These are phyloP conservation scores for Drosophila micromelanica DNA, from an alignment of 1,140 invertebrate genomes.

Conservation along the genomic window DNA sequence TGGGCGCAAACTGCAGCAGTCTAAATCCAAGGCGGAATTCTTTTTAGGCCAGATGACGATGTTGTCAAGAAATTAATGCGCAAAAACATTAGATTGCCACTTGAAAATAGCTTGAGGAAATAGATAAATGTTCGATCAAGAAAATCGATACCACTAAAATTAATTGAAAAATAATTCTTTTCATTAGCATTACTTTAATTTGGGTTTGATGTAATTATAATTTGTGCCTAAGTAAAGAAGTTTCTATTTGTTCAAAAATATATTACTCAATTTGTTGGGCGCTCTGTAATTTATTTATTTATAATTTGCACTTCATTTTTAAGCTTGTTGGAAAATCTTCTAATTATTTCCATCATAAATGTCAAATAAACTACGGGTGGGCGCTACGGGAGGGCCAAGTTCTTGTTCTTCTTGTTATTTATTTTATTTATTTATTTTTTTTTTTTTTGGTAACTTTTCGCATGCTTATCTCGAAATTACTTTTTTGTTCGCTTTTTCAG, in stretches of 20 bases:
- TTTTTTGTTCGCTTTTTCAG: constrained; percentile 53
- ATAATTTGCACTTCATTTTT: constrained; percentile 48
- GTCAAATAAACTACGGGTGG: constrained; percentile 59
- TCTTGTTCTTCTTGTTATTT: constrained; percentile 23
- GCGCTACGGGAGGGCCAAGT: constrained; percentile 26
- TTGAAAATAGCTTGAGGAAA: neutral
- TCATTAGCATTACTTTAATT: too few species aligned
- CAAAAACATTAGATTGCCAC: constrained; percentile 23
- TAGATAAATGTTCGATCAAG: neutral
- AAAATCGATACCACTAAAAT: too few species aligned
- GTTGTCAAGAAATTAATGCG: constrained; percentile 29
- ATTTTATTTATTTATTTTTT: constrained; percentile 26
- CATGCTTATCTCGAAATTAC: constrained; percentile 68
- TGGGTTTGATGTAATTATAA: too few species aligned
- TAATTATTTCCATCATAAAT: constrained; percentile 79
- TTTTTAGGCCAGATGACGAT: constrained; percentile 31
- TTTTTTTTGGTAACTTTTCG: constrained; percentile 29
- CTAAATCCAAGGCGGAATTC: neutral
- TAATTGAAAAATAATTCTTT: too few species aligned
- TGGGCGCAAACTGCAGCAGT: constrained; percentile 19
- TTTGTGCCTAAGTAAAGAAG: too few species aligned
- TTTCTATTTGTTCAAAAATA: too few species aligned
- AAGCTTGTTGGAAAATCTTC: constrained; percentile 56
- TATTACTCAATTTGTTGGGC: constrained; percentile 8
- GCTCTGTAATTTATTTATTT: constrained; percentile 38